phyloP scores from a whole-genome alignment of 2,888 invertebrate species.

The Euproctis similis region DNA sequence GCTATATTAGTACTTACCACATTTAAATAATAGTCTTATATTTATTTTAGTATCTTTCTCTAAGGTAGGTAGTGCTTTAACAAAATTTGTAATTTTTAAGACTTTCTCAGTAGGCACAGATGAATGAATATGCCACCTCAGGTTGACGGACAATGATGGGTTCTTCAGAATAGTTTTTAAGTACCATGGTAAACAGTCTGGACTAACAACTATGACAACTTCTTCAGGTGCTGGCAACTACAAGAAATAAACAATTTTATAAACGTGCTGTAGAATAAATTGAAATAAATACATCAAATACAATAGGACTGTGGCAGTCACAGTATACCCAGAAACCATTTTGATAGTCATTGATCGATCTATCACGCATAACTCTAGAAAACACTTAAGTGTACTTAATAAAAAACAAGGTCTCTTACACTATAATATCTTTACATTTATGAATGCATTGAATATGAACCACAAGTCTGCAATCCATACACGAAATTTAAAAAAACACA shows the following conservation, averaged over 20 bases:
- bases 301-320: too few species aligned
- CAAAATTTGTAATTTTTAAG: conserved; percentile 46
- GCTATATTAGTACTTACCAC: conserved; percentile 71
- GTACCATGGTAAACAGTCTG: conserved; percentile 80
- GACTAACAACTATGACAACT: conserved; percentile 80
- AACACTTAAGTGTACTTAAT: too few species aligned
- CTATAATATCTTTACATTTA: too few species aligned
- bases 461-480: too few species aligned
- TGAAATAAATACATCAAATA: too few species aligned
- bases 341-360: too few species aligned
- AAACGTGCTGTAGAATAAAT: too few species aligned
- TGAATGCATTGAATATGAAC: too few species aligned
- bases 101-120: conserved; percentile 66
- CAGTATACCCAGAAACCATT: too few species aligned
- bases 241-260: conserved; percentile 23
- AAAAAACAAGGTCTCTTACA: too few species aligned
- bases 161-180: conserved; percentile 76
- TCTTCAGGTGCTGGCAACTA: conserved; percentile 65
- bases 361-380: too few species aligned
- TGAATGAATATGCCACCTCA: conserved; percentile 79
- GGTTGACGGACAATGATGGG: conserved; percentile 64
- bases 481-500: too few species aligned
- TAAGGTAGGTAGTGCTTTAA: conserved; percentile 32
- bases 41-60: conserved; percentile 50
- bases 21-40: conserved; percentile 84